Evolutionary conservation across 2,888 invertebrate species (phyloP).

Genomic region (Leucophenga maculata): DNA sequence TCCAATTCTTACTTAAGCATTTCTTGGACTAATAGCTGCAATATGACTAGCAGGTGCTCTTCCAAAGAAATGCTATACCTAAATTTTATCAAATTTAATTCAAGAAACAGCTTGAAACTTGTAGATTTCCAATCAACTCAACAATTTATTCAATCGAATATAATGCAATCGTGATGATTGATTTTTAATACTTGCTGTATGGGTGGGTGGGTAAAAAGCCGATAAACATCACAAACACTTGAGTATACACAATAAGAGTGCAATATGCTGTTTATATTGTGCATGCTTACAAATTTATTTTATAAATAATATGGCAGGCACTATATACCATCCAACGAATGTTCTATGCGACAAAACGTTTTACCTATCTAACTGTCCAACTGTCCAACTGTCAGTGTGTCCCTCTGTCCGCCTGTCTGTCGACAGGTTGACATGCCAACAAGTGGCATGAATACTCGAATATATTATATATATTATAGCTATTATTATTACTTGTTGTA

Average conservation of each 20-base stretch:
- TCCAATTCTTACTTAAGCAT: too few relatives aligned
- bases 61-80: too few relatives aligned
- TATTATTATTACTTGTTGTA: too few relatives aligned
- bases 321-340: too few relatives aligned
- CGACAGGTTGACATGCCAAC: not conserved
- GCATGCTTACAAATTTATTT: not conserved
- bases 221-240: not conserved
- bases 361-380: not conserved
- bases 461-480: too few relatives aligned
- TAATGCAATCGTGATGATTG: too few relatives aligned
- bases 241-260: not conserved
- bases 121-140: too few relatives aligned
- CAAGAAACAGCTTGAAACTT: not conserved
- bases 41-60: too few relatives aligned
- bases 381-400: not conserved
- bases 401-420: not conserved
- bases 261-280: not conserved
- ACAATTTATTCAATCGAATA: too few relatives aligned
- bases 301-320: not conserved
- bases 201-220: too few relatives aligned
- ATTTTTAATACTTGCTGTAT: not conserved
- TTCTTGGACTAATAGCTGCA: too few relatives aligned
- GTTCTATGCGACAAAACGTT: not conserved
- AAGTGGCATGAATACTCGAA: not conserved
- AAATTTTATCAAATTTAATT: not conserved